Evolutionary conservation across 1,140 invertebrate genomes (phyloP).

Genomic region (Brachionus rubens): DNA sequence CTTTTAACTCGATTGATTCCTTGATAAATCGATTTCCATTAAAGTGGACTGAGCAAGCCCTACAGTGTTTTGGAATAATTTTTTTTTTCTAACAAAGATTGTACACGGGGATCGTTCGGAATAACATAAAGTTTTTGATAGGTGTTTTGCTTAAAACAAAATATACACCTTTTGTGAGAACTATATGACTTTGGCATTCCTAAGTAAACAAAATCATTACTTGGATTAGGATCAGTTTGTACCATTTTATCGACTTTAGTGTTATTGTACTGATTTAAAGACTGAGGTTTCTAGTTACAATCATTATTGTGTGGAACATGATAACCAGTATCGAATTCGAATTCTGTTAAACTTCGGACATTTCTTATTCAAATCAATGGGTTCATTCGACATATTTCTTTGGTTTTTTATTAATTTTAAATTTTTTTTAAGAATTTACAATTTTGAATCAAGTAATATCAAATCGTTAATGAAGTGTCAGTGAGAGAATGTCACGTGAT

Average conservation of each 20-base stretch:
- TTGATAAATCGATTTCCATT: neutral
- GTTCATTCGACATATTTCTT: neutral
- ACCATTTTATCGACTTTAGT: neutral
- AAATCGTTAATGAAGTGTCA: too few relatives aligned
- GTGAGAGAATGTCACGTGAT: too few relatives aligned
- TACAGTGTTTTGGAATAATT: neutral
- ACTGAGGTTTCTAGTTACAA: too few relatives aligned
- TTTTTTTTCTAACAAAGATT: neutral
- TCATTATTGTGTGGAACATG: too few relatives aligned
- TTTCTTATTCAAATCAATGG: neutral
- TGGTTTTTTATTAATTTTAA: too few relatives aligned
- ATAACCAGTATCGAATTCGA: too few relatives aligned
- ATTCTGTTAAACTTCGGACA: neutral
- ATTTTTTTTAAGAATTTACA: too few relatives aligned
- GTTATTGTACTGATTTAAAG: slow-evolving; percentile 51
- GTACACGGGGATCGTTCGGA: neutral
- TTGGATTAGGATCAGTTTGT: neutral
- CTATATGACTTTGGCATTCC: neutral
- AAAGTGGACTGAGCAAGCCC: neutral
- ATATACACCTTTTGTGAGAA: neutral
- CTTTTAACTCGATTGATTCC: neutral
- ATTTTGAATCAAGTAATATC: too few relatives aligned
- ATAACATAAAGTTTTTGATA: neutral
- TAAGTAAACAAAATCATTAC: neutral
- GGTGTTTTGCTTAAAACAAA: neutral